These are phyloP conservation scores for Urosaurus nigricauda DNA, from an alignment of 2,797 vertebrate species.

Conservation along the genomic window DNA sequence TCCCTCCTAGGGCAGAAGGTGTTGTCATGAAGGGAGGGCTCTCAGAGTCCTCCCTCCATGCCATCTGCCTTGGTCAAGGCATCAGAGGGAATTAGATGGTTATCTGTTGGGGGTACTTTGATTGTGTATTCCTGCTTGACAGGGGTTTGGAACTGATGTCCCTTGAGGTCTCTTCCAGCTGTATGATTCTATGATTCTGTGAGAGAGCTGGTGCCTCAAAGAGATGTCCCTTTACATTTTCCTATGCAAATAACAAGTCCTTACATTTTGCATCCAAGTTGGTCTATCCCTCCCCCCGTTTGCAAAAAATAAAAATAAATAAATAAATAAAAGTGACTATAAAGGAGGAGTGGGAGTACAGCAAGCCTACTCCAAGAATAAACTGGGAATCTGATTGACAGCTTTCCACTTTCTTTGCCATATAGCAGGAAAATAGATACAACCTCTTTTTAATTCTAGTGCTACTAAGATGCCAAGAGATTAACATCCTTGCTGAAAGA, in stretches of 20 bases:
- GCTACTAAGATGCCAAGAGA: background rate
- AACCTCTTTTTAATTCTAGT: background rate
- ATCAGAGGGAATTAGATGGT: too few species aligned
- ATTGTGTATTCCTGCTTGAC: too few species aligned
- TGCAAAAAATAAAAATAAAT: too few species aligned
- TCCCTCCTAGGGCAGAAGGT: too few species aligned
- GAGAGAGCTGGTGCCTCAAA: background rate
- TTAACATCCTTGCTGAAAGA: conserved; percentile 6
- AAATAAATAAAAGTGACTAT: too few species aligned
- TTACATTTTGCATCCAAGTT: background rate
- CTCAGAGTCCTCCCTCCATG: too few species aligned
- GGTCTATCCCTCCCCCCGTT: background rate
- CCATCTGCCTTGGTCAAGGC: too few species aligned
- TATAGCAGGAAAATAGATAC: accelerated
- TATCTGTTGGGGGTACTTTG: too few species aligned
- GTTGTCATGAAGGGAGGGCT: too few species aligned
- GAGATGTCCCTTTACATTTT: background rate
- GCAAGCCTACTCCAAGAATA: accelerated
- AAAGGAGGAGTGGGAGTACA: background rate
- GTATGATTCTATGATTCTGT: too few species aligned
- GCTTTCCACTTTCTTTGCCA: accelerated
- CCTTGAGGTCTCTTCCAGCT: too few species aligned
- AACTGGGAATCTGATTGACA: accelerated
- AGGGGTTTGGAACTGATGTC: too few species aligned
- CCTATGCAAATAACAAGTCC: background rate